phyloP scores from a whole-genome alignment of 2,888 invertebrate genomes.

The Panopea generosa region DNA sequence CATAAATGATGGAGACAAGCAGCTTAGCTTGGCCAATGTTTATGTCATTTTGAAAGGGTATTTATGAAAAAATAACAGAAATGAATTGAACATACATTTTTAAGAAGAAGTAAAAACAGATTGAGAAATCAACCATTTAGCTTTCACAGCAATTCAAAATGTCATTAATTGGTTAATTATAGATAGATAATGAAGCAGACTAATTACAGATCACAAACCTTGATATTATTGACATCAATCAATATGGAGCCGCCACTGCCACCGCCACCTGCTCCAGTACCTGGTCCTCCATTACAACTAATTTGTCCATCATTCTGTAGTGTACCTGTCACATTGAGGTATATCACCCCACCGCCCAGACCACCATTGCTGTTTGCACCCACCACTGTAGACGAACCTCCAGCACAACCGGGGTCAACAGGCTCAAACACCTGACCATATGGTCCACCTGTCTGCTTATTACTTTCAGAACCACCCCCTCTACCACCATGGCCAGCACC shows the following conservation, averaged over 20 bases:
- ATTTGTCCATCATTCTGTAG: slow-evolving; percentile 74
- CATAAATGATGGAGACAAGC: no score
- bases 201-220: slow-evolving; percentile 36
- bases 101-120: no score
- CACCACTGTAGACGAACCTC: slow-evolving; percentile 57
- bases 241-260: slow-evolving; percentile 74
- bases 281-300: slow-evolving; percentile 68
- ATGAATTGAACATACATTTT: no score
- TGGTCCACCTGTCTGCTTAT: slow-evolving; percentile 63
- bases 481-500: slow-evolving; percentile 78
- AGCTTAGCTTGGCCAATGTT: no score
- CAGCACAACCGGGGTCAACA: slow-evolving; percentile 66
- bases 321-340: slow-evolving; percentile 61
- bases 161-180: no score
- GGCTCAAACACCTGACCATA: slow-evolving; percentile 73
- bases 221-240: slow-evolving; percentile 55
- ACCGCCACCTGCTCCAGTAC: slow-evolving; percentile 64
- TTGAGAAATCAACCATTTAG: no score
- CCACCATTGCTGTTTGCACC: slow-evolving; percentile 61
- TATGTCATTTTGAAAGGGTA: no score
- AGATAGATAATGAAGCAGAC: no score
- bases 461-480: slow-evolving; percentile 67
- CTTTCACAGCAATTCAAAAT: no score
- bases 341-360: slow-evolving; percentile 71
- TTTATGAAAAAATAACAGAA: no score